Percentiles rank a stretch among this genome's conserved stretches.
phyloP scores from a whole-genome alignment of 2,113 vertebrate species.

The Cebus imitator region DNA sequence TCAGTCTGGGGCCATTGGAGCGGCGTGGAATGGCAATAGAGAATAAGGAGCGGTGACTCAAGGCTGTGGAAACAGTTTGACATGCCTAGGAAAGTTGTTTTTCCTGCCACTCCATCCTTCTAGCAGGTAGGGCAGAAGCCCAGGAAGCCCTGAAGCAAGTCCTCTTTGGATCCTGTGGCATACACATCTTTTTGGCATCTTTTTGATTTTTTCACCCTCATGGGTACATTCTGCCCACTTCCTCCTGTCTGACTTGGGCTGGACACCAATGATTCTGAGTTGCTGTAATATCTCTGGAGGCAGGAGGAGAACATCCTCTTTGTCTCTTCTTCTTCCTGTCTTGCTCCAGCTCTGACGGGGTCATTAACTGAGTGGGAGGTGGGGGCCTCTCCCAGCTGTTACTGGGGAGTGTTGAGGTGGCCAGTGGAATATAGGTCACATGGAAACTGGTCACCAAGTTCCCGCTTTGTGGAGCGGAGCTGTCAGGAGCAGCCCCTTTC shows the following conservation, averaged over 20 bases:
- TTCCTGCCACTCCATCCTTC: not conserved
- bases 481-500: not conserved
- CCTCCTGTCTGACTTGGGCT: not conserved
- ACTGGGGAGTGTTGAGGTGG: not conserved
- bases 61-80: not conserved
- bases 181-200: not conserved
- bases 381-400: not conserved
- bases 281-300: not conserved
- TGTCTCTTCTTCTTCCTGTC: not conserved
- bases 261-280: not conserved
- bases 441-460: not conserved
- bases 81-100: not conserved
- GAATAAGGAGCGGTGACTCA: not conserved
- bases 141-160: not conserved
- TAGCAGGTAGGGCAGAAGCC: not conserved
- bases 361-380: constrained; percentile 5
- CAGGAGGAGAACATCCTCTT: not conserved
- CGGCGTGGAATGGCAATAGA: too few species aligned
- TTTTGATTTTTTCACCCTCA: not conserved
- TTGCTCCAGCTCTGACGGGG: not conserved
- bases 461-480: not conserved
- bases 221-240: not conserved
- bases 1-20: not conserved
- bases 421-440: constrained; percentile 8
- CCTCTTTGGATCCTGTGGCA: not conserved